phyloP scores from a whole-genome alignment of 2,888 invertebrate genomes.

The Lacanobia oleracea region DNA sequence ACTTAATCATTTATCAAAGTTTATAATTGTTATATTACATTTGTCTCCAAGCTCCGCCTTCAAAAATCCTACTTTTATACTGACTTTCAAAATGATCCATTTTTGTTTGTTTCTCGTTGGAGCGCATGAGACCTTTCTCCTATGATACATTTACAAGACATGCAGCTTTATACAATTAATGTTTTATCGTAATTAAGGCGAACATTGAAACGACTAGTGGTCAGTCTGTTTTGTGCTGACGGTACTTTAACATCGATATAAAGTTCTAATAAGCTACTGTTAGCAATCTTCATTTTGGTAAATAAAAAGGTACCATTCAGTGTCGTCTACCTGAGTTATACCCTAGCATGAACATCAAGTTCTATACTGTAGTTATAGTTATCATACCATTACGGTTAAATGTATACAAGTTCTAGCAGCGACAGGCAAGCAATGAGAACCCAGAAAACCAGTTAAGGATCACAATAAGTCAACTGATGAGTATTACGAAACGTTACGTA shows the following conservation, averaged over 20 bases:
- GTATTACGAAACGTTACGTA: neutral
- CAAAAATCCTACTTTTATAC: slow-evolving; percentile 44
- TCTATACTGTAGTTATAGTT: neutral
- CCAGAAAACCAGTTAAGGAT: neutral
- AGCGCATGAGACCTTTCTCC: slow-evolving; percentile 14
- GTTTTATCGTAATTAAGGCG: slow-evolving; percentile 47
- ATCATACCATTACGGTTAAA: neutral
- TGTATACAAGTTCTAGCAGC: slow-evolving; percentile 7
- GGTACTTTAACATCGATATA: slow-evolving; percentile 15
- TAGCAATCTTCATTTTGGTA: slow-evolving; percentile 3
- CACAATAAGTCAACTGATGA: neutral
- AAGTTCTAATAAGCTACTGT: slow-evolving; percentile 6
- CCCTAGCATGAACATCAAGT: slow-evolving; percentile 1
- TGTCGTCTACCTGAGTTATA: neutral
- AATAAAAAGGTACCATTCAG: slow-evolving; percentile 6
- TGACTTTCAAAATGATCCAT: slow-evolving; percentile 48
- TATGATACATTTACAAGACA: slow-evolving; percentile 26
- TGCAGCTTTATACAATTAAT: slow-evolving; percentile 32
- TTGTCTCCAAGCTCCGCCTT: slow-evolving; percentile 27
- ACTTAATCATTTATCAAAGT: slow-evolving; percentile 46
- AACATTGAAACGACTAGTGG: slow-evolving; percentile 53
- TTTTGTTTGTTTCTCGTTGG: slow-evolving; percentile 44
- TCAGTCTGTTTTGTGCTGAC: slow-evolving; percentile 44
- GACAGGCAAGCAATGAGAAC: slow-evolving; percentile 4
- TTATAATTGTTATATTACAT: slow-evolving; percentile 46